Base-by-base conservation (phyloP, 1,140 invertebrate species). In the Nymphalis io region DNA sequence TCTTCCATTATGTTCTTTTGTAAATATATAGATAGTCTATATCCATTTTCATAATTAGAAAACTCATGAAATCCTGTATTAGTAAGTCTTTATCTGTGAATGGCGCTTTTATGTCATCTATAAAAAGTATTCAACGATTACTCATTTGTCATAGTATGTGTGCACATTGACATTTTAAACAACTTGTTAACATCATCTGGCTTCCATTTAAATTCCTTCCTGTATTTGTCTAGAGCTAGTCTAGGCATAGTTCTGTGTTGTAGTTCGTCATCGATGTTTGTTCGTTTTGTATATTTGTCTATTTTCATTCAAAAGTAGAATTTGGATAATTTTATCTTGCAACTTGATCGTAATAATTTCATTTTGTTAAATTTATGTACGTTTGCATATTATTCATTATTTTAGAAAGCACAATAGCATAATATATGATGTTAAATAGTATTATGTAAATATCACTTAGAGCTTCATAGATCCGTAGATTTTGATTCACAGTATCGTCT, bases 181-280 rank as follows among this genome's bases (percentile, higher is more conserved):
- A 8, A 33, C 27, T 33, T 33, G 27, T 33, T 33, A 53, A 21
- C 13, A n/a, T 53, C 10, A 53, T 21, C 40, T 44, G 40, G 40
- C 40, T 23, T 48, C 8, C 11, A n/a, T 53, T 23, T 21, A n/a
- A n/a, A 27, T 15, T 55, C 51, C 15, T 15, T 21, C 27, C 18
- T 55, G 16, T 55, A 55, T 27, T 27, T 27, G 13, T 27, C 11
- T 15, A 55, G 15, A 27, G 51, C 51, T 23, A 55, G 21, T 20
- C 18, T 53, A 21, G 13, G 51, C 51, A 51, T 62, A 62, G 46
- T 39, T 62, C 16, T 62, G 48, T 62, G 60, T 62, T 53, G 60
- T 62, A 62, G 60, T 48, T 53, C 27, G 60, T 62, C 60, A 62
- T 55, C 21, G 51, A 62, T 62, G 60, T 62, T 51, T 62, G 60